Base-by-base conservation (phyloP, 2,888 invertebrate genomes). In the Rhagonycha lutea region DNA sequence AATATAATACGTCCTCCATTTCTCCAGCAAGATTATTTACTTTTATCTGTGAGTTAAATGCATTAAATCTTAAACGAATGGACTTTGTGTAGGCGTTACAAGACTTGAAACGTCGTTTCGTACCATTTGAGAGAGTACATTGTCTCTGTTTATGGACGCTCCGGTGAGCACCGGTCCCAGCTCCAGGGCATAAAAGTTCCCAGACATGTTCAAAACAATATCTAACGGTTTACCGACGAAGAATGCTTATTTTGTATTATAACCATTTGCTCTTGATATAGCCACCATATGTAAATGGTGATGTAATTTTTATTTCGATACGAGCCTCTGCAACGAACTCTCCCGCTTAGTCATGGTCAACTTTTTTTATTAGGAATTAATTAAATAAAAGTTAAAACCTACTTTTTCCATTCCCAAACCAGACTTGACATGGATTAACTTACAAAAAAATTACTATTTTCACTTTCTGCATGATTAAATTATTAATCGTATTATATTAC, bases 171-270 rank as follows among this genome's bases (percentile, higher is more conserved):
- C 47, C 72, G 60, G 67, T 47, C 70, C n/a, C 60, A 60, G 60
- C 67, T 24, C 32, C 63, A 60, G 72, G 72, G 47, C 24, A 68
- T 68, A 29, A 65, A 68, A 29, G 68, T 68, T 68, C 72, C 72
- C 72, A 68, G 68, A 72, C 72, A 67, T 14, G 60, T 68, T 72
- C 61, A 61, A 73, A 67, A 73, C 72, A 24, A 62, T 28, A 65
- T 23, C 68, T 73, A 73, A 73, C 72, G 72, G 72, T 68, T 68
- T 67, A 67, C 68, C 62, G 68, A 65, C 26, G 24, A 12, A 26
- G 23, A 26, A 23, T 24, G 26, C 63, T 65, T n/a, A 10, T 65
- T 65, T 65, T 65, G 23, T 65, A 65, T 65, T 65, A 65, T 11
- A n/a, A 65, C 63, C 63, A 65, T 26, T 65, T 65, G 63, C 18